A percentile compares a stretch with the other conserved stretches of the same genome.
Conservation (phyloP, 2,797 vertebrate genomes). For the Mus caroli region DNA sequence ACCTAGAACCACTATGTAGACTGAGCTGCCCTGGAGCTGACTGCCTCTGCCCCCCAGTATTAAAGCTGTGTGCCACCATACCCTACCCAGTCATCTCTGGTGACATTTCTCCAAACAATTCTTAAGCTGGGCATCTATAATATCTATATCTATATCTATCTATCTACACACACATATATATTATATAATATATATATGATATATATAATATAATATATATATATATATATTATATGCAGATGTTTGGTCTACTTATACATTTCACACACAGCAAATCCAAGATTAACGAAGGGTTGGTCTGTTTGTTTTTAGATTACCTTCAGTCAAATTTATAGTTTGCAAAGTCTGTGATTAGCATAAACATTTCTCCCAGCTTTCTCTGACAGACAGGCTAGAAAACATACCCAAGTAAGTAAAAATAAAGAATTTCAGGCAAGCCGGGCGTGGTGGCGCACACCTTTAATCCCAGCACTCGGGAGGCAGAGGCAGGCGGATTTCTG, state of each 20-base stretch:
- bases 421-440: slow-evolving; percentile 57
- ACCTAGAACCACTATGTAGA: neutral
- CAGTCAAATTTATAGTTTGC: neutral
- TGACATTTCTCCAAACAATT: slow-evolving; percentile 1
- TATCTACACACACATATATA: too few relatives aligned
- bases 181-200: neutral
- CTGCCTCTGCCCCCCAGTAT: neutral
- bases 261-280: slow-evolving; percentile 46
- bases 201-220: neutral
- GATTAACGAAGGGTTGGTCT: neutral
- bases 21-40: neutral
- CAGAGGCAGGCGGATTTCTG: too few relatives aligned
- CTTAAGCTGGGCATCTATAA: slow-evolving; percentile 16
- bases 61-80: neutral
- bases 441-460: too few relatives aligned
- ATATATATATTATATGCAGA: neutral
- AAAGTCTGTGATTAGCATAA: slow-evolving; percentile 21
- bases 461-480: too few relatives aligned
- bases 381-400: neutral
- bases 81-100: neutral
- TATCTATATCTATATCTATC: too few relatives aligned
- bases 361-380: slow-evolving; percentile 34
- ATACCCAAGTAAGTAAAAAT: slow-evolving; percentile 57
- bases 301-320: slow-evolving; percentile 3
- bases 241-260: slow-evolving; percentile 52